Conservation (phyloP, 92 coral and sea anemone genomes). For the Epizoanthus rinbou region DNA sequence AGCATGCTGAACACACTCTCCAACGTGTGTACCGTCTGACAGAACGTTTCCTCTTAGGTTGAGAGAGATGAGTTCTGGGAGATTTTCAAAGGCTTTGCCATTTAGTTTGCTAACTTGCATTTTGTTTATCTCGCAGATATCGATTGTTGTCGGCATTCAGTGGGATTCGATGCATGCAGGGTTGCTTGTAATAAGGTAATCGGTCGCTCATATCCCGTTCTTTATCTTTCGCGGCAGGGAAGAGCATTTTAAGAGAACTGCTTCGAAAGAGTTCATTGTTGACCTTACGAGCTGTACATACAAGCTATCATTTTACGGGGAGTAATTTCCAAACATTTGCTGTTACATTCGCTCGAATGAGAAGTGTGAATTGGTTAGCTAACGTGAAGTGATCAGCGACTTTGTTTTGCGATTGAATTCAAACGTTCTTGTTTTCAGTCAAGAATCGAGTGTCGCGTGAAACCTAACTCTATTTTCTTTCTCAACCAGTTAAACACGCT, state of each 20-base stretch:
- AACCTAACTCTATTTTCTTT: conserved; percentile 47
- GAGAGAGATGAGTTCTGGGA: too few species aligned
- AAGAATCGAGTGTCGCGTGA: conserved; percentile 6
- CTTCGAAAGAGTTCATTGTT: conserved; percentile 39
- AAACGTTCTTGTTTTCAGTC: not conserved
- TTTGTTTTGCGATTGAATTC: not conserved
- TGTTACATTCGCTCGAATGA: not conserved
- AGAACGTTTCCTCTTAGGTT: too few species aligned
- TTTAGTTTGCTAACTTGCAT: not conserved
- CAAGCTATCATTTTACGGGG: conserved; percentile 19
- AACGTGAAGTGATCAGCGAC: not conserved
- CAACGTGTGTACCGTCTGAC: too few species aligned
- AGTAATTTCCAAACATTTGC: conserved; percentile 32
- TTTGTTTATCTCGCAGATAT: conserved; percentile 66
- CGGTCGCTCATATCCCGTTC: conserved; percentile 56
- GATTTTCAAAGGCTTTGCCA: not conserved
- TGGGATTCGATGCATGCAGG: conserved; percentile 86
- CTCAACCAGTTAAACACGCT: conserved; percentile 76
- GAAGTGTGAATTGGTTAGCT: not conserved
- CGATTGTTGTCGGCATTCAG: conserved; percentile 85
- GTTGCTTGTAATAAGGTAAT: conserved; percentile 90
- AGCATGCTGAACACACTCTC: too few species aligned
- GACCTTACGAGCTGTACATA: conserved; percentile 37
- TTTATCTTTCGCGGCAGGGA: conserved; percentile 85
- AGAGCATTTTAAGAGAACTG: conserved; percentile 54